phyloP scores from a whole-genome alignment of 1,140 invertebrate genomes.

The Amphibalanus amphitrite region DNA sequence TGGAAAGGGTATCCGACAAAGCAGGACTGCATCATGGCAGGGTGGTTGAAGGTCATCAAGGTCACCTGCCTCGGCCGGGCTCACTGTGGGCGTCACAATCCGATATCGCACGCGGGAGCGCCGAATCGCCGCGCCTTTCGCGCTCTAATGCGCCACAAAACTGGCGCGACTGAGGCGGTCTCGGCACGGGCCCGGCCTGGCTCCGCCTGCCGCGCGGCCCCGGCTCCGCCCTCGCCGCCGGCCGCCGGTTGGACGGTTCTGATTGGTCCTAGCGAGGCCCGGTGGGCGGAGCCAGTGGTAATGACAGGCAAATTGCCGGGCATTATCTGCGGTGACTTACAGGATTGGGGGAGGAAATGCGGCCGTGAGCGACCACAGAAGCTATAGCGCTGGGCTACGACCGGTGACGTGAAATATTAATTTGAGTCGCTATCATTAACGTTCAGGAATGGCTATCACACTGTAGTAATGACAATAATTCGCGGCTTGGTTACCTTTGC shows the following conservation, averaged over 20 bases:
- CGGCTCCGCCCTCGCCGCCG: background rate
- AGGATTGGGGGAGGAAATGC: background rate
- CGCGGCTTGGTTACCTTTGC: background rate
- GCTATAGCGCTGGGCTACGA: background rate
- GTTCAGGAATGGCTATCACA: background rate
- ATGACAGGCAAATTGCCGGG: background rate
- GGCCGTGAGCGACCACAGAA: background rate
- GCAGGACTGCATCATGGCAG: slow-evolving; percentile 12
- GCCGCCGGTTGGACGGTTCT: background rate
- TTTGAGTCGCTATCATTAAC: background rate
- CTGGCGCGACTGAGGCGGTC: background rate
- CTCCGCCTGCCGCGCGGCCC: too few relatives aligned
- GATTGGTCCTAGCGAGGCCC: background rate
- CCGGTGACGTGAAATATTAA: background rate
- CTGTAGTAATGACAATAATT: background rate
- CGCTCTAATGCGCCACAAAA: background rate
- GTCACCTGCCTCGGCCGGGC: too few relatives aligned
- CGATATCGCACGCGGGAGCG: background rate
- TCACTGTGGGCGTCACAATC: too few relatives aligned
- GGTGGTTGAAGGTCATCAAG: background rate
- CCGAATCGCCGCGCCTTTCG: background rate
- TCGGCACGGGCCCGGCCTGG: background rate
- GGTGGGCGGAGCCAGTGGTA: background rate
- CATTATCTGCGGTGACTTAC: background rate
- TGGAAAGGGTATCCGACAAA: slow-evolving; percentile 16